Conservation (phyloP, 2,113 vertebrate species). For the Labeo catla region DNA sequence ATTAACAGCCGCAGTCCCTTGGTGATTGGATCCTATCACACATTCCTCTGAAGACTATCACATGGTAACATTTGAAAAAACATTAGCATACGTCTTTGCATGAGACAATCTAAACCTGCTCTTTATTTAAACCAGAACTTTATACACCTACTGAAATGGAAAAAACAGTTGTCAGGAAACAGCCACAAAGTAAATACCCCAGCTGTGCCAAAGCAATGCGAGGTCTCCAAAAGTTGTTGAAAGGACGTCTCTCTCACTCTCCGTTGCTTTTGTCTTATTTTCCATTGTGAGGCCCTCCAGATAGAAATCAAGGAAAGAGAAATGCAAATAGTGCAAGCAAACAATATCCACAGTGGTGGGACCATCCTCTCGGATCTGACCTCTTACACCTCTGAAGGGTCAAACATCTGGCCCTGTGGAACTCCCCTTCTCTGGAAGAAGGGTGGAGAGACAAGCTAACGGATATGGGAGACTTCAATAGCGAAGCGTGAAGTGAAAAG, state of each 20-base stretch:
- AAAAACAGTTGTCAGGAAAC: constrained; percentile 29
- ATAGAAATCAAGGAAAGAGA: constrained; percentile 52
- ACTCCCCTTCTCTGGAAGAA: constrained; percentile 48
- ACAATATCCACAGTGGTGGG: constrained; percentile 66
- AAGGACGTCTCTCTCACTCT: constrained; percentile 37
- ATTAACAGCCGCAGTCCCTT: neutral
- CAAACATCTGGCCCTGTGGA: constrained; percentile 51
- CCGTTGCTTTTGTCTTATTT: constrained; percentile 29
- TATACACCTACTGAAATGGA: neutral
- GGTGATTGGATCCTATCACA: constrained; percentile 14
- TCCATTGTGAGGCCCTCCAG: constrained; percentile 36
- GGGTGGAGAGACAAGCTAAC: constrained; percentile 57
- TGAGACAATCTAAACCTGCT: neutral
- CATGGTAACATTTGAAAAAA: constrained; percentile 24
- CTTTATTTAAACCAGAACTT: constrained; percentile 10
- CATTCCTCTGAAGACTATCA: neutral
- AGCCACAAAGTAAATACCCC: constrained; percentile 26
- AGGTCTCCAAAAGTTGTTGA: neutral
- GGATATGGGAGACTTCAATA: constrained; percentile 30
- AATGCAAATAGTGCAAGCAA: constrained; percentile 62
- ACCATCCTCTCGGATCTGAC: constrained; percentile 45
- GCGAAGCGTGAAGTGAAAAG: constrained; percentile 6
- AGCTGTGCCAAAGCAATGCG: constrained; percentile 22
- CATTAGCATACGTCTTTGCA: constrained; percentile 1
- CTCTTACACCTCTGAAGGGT: constrained; percentile 50